Evolutionary conservation across 2,888 invertebrate genomes (phyloP).

Genomic region (Drosophila fulvimacula): DNA sequence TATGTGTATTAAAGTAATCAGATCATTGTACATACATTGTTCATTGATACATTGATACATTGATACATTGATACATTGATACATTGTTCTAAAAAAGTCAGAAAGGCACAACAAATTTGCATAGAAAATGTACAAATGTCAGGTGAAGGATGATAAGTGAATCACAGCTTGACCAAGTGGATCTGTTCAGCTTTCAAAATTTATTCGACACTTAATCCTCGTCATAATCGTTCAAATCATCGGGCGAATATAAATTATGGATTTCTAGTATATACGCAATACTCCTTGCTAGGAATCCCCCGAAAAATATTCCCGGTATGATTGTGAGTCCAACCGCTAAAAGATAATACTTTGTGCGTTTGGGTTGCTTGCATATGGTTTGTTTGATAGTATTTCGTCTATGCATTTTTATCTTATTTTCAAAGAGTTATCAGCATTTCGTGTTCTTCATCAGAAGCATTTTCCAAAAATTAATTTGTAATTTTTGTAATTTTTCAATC

Average conservation of each 20-base stretch:
- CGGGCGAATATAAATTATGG: constrained; percentile 10
- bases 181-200: not conserved
- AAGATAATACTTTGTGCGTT: not conserved
- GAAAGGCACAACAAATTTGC: not conserved
- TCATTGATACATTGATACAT: too few relatives aligned
- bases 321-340: constrained; percentile 17
- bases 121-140: not conserved
- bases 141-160: not conserved
- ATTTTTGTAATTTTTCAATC: not conserved
- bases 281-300: constrained; percentile 27
- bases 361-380: constrained; percentile 8
- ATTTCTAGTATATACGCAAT: constrained; percentile 27
- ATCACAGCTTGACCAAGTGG: not conserved
- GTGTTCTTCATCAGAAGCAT: not conserved
- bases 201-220: constrained; percentile 4
- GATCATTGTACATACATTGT: too few relatives aligned
- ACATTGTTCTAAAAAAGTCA: not conserved
- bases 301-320: constrained; percentile 25
- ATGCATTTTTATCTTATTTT: not conserved
- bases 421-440: constrained; percentile 6
- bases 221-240: constrained; percentile 4
- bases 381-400: not conserved
- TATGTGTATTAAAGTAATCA: too few relatives aligned
- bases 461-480: not conserved
- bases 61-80: too few relatives aligned